phyloP scores from a whole-genome alignment of 2,888 invertebrate genomes.

The Nephrotoma flavescens region DNA sequence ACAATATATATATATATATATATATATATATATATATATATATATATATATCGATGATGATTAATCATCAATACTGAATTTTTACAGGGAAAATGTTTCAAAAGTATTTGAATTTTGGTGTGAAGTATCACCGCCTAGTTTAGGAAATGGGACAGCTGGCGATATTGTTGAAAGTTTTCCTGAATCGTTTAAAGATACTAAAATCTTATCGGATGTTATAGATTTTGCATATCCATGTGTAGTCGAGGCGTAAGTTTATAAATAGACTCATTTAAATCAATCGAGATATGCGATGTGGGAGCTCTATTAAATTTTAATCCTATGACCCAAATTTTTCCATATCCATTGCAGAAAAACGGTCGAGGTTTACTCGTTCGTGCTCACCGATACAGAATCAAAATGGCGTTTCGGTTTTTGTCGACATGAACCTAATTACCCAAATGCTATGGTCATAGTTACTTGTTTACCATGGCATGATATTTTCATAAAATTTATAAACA shows the following conservation, averaged over 20 bases:
- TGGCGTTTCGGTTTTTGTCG: conserved; percentile 97
- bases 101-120: conserved; percentile 34
- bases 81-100: conserved; percentile 27
- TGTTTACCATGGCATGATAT: conserved; percentile 94
- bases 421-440: conserved; percentile 78
- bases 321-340: neutral
- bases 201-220: conserved; percentile 72
- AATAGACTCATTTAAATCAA: neutral
- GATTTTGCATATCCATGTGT: conserved; percentile 84
- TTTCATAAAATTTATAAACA: conserved; percentile 43
- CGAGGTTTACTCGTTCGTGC: conserved; percentile 91
- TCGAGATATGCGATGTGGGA: neutral
- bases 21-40: no score
- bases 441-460: conserved; percentile 71
- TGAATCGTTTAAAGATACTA: conserved; percentile 65
- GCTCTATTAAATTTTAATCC: neutral
- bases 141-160: conserved; percentile 19
- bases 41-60: neutral
- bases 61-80: neutral
- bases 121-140: conserved; percentile 21
- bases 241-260: conserved; percentile 51
- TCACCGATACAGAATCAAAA: conserved; percentile 88
- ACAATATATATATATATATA: no score
- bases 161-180: conserved; percentile 74
- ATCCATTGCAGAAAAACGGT: conserved; percentile 55